Conservation (phyloP, 2,113 vertebrate genomes). For the Coptodon bakossiorum region DNA sequence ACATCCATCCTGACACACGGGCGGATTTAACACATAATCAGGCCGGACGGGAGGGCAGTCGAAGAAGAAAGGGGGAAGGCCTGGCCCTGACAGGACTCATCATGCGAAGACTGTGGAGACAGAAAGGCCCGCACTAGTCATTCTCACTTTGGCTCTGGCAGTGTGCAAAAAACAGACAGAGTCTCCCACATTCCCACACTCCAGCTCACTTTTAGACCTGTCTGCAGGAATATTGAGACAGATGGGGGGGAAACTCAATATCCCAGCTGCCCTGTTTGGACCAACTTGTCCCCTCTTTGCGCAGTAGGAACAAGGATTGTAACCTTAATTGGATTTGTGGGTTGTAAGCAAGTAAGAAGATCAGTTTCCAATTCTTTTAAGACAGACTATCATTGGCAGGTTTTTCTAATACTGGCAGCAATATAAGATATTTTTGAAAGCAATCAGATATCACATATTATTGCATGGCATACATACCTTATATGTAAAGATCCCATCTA, state of each 20-base stretch:
- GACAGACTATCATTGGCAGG: not conserved
- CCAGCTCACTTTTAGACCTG: not conserved
- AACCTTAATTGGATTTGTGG: conserved; percentile 33
- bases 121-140: conserved; percentile 40
- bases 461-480: not conserved
- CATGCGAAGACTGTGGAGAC: conserved; percentile 57
- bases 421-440: not conserved
- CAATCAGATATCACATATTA: not conserved
- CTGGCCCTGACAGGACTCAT: conserved; percentile 59
- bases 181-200: conserved; percentile 25
- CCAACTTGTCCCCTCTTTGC: not conserved
- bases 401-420: not conserved
- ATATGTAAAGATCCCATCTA: not conserved
- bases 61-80: not conserved
- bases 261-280: conserved; percentile 21
- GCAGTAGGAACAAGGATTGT: conserved; percentile 22
- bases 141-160: conserved; percentile 7
- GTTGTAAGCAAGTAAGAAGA: not conserved
- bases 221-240: conserved; percentile 16
- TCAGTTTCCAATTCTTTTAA: not conserved
- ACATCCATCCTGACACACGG: conserved; percentile 66
- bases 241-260: conserved; percentile 33
- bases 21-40: conserved; percentile 77
- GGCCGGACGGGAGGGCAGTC: conserved; percentile 25
- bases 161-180: not conserved